Evolutionary conservation across 2,888 invertebrate genomes (phyloP).

Genomic region (Dolomedes plantarius): DNA sequence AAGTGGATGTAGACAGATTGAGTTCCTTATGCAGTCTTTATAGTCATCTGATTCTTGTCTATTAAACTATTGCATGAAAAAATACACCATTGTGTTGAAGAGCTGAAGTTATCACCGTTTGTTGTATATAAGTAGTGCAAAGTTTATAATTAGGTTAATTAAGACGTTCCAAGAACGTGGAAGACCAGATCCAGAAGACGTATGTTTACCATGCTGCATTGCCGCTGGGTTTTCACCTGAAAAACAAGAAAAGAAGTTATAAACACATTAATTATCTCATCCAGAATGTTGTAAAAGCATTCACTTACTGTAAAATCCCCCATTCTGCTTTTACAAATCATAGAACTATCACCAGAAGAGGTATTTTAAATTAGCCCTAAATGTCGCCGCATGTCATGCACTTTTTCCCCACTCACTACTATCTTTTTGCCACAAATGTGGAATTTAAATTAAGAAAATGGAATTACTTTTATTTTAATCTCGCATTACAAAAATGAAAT

Average conservation of each 20-base stretch:
- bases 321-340: background rate
- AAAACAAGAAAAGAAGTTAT: background rate
- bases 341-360: too few relatives aligned
- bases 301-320: too few relatives aligned
- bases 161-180: constrained; percentile 50
- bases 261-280: too few relatives aligned
- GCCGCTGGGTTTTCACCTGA: constrained; percentile 73
- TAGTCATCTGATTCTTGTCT: constrained; percentile 29
- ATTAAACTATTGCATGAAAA: constrained; percentile 66
- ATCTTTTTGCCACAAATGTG: too few relatives aligned
- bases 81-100: constrained; percentile 25
- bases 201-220: constrained; percentile 74
- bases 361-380: too few relatives aligned
- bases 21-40: constrained; percentile 18
- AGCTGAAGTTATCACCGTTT: constrained; percentile 66
- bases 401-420: too few relatives aligned
- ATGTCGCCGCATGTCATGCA: too few relatives aligned
- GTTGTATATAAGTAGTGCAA: constrained; percentile 34
- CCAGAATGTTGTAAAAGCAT: too few relatives aligned
- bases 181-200: constrained; percentile 67
- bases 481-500: too few relatives aligned
- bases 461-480: too few relatives aligned
- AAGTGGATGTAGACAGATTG: constrained; percentile 15
- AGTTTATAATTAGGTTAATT: constrained; percentile 21
- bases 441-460: too few relatives aligned